Evolutionary conservation across 2,888 invertebrate species (phyloP), one percentile per base, ranked within the genome.

Genomic region (Pseudococcus viburni): DNA sequence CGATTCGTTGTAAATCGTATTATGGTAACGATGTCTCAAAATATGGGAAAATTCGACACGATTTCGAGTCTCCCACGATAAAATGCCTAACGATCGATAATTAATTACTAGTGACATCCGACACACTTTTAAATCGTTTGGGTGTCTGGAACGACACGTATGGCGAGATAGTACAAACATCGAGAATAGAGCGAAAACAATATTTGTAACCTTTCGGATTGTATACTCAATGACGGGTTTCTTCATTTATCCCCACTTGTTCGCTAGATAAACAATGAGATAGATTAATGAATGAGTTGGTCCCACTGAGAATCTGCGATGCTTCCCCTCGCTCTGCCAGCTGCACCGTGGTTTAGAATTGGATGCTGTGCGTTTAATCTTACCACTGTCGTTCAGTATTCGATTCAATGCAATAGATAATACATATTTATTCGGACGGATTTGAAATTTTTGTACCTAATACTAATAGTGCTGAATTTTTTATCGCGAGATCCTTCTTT

Each of bases 121-220:
- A 80, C 80, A 80, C 42, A 80, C n/a, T 80, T 42, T 80, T 80
- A n/a, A 80, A 80, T n/a, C 42, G 80, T 80, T 39, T n/a, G n/a
- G 42, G 80, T 80, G 42, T 80, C 26, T 5, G 3, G 42, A 42
- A 80, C 17, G n/a, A 26, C 80, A 80, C 80, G 80, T 80, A 80
- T 22, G 17, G 19, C 59, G 42, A 80, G 80, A n/a, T n/a, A 42
- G 42, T 42, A 80, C n/a, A 42, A 80, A 80, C 42, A 42, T 17
- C 9, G 7, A n/a, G 80, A 80, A 80, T 80, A 19, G 42, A 80
- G 42, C 80, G 17, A 11, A 46, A 46, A 80, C 26, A 80, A 42
- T 80, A 80, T 80, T 80, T 33, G 73, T 33, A 80, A 80, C 42
- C 42, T 80, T 39, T 80, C n/a, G 46, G 11, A 5, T 0, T 22